Base-by-base conservation (phyloP, 2,888 invertebrate genomes). In the Calliopum simillimum region DNA sequence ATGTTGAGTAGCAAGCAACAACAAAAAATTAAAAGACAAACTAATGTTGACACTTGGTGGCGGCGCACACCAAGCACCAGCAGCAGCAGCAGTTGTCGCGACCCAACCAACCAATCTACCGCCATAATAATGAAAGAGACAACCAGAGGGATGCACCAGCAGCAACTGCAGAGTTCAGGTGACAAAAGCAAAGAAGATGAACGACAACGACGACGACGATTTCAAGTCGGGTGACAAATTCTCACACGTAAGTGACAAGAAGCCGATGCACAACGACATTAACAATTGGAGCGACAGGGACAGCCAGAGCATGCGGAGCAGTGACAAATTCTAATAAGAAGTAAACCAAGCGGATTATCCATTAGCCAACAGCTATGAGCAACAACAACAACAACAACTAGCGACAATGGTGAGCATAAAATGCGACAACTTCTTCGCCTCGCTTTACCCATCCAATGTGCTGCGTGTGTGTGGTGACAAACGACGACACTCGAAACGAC, bases 241-340 rank as follows among this genome's bases (percentile, higher is more conserved):
- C 72, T 74, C 75, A 74, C 76, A 74, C 76, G 73, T 71, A 69
- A 68, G 59, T 74, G 74, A 74, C 76, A 76, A 75, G 72, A 64
- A 68, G 72, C 51, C 67, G 68, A 71, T 68, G 63, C 69, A 72
- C 70, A n/a, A n/a, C n/a, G 33, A 4, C 8, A 8, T 33, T 33
- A 33, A n/a, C 8, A 59, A 33, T n/a, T 13, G 33, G 33, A 46
- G 59, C n/a, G 49, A 53, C 12, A 62, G 68, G 25, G 68, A 68
- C 6, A 49, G 44, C 51, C 13, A 21, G 11, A 68, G 21, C 23
- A 46, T 46, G 21, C 51, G 67, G 59, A 46, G 49, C 53, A 71
- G 73, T 59, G 72, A 73, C 68, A 71, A 63, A 71, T 74, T 71
- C 74, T 76, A 72, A 72, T 73, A 75, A 75, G 73, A 70, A 71